Conservation (phyloP, 2,113 vertebrate species). For the Lipotes vexillifer region DNA sequence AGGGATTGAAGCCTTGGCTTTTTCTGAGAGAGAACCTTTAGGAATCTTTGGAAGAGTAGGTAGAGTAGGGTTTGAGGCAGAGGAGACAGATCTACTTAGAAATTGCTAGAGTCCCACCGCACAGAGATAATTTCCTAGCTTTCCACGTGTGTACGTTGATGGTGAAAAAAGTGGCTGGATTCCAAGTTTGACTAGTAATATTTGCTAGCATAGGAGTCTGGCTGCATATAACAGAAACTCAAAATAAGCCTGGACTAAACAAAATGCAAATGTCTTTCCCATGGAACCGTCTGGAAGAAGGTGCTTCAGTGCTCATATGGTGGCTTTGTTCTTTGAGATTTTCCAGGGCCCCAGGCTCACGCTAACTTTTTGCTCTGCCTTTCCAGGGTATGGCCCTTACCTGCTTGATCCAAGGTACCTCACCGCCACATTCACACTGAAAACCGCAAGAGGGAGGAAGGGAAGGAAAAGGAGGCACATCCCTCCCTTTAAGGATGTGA, state of each 20-base stretch:
- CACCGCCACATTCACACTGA: neutral
- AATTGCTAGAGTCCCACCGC: neutral
- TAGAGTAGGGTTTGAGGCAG: neutral
- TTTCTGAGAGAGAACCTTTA: neutral
- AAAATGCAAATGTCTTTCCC: neutral
- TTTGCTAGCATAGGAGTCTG: neutral
- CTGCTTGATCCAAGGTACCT: neutral
- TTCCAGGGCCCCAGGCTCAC: neutral
- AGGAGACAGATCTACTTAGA: neutral
- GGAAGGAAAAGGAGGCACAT: neutral
- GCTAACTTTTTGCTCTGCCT: neutral
- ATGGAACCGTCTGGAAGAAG: neutral
- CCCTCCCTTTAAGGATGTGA: neutral
- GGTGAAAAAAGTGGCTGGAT: neutral
- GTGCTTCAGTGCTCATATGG: rapidly evolving
- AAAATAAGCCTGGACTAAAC: neutral
- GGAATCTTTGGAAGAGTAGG: neutral
- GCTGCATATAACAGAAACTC: neutral
- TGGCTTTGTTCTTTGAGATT: neutral
- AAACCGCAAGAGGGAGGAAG: neutral
- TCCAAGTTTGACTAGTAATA: neutral
- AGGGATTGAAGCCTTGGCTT: neutral
- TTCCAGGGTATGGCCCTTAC: neutral
- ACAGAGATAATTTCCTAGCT: neutral
- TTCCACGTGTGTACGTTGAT: neutral